A percentile compares a stretch with the other conserved stretches of the same genome.
These are phyloP conservation scores for Gymnoscopelus braueri DNA, from an alignment of 2,797 vertebrate species.

Conservation along the genomic window DNA sequence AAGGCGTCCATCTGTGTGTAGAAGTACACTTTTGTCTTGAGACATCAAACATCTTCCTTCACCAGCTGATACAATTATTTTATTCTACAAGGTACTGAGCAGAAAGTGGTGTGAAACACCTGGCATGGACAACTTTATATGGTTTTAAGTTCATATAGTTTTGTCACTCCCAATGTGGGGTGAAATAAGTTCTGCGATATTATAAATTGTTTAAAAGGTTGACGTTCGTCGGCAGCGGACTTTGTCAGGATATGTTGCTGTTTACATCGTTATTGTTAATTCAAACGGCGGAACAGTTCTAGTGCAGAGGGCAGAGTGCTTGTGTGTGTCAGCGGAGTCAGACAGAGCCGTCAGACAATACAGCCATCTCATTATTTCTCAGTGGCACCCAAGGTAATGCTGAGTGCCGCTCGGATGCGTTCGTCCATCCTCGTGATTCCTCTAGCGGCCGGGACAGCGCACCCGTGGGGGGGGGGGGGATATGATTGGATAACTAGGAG, in stretches of 20 bases:
- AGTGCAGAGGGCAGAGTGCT: constrained; percentile 40
- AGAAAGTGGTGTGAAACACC: constrained; percentile 10
- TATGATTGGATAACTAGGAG: constrained; percentile 37
- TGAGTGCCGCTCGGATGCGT: constrained; percentile 28
- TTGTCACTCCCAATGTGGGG: constrained; percentile 40
- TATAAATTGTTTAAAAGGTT: constrained; percentile 74
- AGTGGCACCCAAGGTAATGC: constrained; percentile 33
- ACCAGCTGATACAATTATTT: constrained; percentile 49
- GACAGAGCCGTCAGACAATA: constrained; percentile 55
- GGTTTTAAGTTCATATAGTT: too few relatives aligned
- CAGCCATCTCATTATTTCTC: constrained; percentile 59
- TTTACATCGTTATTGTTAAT: constrained; percentile 84
- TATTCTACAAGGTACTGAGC: constrained; percentile 45
- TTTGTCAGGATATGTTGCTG: constrained; percentile 71
- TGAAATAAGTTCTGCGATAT: constrained; percentile 44
- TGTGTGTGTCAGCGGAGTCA: constrained; percentile 21
- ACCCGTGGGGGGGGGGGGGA: constrained; percentile 4
- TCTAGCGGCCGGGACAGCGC: constrained; percentile 25
- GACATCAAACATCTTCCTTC: constrained; percentile 53
- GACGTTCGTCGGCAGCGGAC: constrained; percentile 60
- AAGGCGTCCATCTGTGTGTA: constrained; percentile 45
- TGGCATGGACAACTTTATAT: too few relatives aligned
- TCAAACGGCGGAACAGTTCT: constrained; percentile 70
- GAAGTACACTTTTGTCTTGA: constrained; percentile 32
- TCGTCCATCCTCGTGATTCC: constrained; percentile 35